These are phyloP conservation scores for Diachrysia chrysitis DNA, from an alignment of 2,888 invertebrate genomes.

Conservation along the genomic window DNA sequence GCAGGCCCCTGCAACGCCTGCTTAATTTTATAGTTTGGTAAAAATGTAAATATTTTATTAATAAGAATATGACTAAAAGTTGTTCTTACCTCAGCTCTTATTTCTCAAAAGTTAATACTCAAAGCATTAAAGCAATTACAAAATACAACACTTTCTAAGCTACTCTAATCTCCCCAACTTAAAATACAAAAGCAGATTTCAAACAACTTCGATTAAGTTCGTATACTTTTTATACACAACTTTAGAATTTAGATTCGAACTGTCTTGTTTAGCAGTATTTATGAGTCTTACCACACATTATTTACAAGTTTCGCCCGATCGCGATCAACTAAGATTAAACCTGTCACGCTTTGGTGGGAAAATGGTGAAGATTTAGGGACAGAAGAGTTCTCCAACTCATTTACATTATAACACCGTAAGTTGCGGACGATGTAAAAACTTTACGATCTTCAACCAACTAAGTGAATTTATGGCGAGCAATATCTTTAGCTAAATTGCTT, in stretches of 20 bases:
- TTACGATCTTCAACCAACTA: conserved; percentile 72
- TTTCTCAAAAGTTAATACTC: neutral
- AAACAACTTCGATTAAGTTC: conserved; percentile 40
- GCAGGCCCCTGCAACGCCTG: too few species aligned
- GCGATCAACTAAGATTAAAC: conserved; percentile 64
- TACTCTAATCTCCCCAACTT: conserved; percentile 15
- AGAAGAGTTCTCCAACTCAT: conserved; percentile 77
- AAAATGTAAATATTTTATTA: too few species aligned
- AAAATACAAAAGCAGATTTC: conserved; percentile 19
- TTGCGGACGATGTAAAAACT: conserved; percentile 78
- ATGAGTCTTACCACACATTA: conserved; percentile 49
- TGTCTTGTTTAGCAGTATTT: conserved; percentile 57
- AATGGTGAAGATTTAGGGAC: conserved; percentile 68
- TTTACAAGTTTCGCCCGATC: conserved; percentile 56
- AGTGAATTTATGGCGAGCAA: conserved; percentile 78
- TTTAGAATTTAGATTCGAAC: conserved; percentile 49
- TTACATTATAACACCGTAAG: conserved; percentile 80
- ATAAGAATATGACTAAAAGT: neutral
- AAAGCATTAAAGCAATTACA: neutral
- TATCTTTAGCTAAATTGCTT: conserved; percentile 72
- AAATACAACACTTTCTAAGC: neutral
- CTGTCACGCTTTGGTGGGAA: conserved; percentile 61
- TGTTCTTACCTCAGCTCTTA: neutral
- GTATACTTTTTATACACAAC: conserved; percentile 34
- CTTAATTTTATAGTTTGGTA: too few species aligned